Evolutionary conservation across 2,113 vertebrate species (phyloP).

Genomic region (Oryzias celebensis): DNA sequence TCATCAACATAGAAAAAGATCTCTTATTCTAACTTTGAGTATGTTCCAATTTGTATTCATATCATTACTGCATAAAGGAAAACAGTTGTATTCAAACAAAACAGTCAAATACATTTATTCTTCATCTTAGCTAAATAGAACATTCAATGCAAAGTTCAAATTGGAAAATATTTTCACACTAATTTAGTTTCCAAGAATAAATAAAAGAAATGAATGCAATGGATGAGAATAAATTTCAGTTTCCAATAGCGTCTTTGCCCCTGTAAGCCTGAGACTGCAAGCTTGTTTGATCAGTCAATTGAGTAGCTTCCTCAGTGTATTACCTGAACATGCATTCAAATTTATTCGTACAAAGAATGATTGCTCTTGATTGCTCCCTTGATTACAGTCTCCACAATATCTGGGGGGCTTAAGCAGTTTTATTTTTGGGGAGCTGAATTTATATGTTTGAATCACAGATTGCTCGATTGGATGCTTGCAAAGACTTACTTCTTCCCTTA

Average conservation of each 20-base stretch:
- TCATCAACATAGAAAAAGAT: no score
- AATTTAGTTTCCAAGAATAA: no score
- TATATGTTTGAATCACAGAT: slow-evolving; percentile 32
- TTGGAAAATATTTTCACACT: no score
- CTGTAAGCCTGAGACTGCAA: neutral
- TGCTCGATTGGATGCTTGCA: slow-evolving; percentile 53
- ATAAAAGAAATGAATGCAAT: no score
- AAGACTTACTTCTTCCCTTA: slow-evolving; percentile 15
- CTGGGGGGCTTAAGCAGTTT: slow-evolving; percentile 14
- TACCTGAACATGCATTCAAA: slow-evolving; percentile 22
- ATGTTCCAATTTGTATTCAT: no score
- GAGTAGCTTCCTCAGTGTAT: slow-evolving; percentile 10
- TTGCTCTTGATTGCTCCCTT: slow-evolving; percentile 53
- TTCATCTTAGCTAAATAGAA: neutral
- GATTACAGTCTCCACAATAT: slow-evolving; percentile 50
- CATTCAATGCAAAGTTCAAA: no score
- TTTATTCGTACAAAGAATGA: slow-evolving; percentile 47
- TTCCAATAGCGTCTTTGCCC: neutral
- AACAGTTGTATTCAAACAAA: neutral
- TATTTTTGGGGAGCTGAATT: slow-evolving; percentile 33
- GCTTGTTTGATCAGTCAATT: neutral
- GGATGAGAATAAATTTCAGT: neutral
- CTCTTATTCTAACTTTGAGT: no score
- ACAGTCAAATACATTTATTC: neutral
- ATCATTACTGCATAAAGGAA: no score